Conservation (phyloP, 2,888 invertebrate genomes). For the Nomada ferruginata region DNA sequence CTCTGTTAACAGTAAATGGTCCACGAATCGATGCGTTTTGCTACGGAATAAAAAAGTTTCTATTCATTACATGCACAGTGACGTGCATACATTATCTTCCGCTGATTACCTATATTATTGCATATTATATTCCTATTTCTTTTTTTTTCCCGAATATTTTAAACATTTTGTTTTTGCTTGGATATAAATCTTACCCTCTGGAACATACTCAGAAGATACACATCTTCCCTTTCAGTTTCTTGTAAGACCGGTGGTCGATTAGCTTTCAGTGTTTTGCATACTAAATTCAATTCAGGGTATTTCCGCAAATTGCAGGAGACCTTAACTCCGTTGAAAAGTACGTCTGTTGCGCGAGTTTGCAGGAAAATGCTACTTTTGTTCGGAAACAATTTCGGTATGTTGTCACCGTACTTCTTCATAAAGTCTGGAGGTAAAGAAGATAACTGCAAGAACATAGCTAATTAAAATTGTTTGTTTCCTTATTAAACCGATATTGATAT, state of each 20-base stretch:
- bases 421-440: conserved; percentile 84
- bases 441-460: conserved; percentile 81
- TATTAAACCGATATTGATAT: too few species aligned
- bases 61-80: too few species aligned
- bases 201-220: conserved; percentile 66
- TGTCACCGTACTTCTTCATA: conserved; percentile 85
- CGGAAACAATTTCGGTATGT: conserved; percentile 85
- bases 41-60: conserved; percentile 76
- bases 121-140: too few species aligned
- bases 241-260: conserved; percentile 65
- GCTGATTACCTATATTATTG: too few species aligned
- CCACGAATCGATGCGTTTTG: conserved; percentile 85
- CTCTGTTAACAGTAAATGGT: conserved; percentile 86
- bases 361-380: conserved; percentile 85
- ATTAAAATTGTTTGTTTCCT: not conserved
- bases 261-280: conserved; percentile 65
- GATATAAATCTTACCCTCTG: conserved; percentile 41
- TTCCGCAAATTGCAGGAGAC: conserved; percentile 84
- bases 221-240: conserved; percentile 50
- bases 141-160: not conserved
- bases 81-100: too few species aligned
- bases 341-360: conserved; percentile 85
- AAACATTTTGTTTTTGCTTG: not conserved
- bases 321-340: conserved; percentile 86
- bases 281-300: conserved; percentile 64